Evolutionary conservation across 2,888 invertebrate species (phyloP), one percentile per base, ranked within the genome.

Genomic region (Hyppa rectilinea): DNA sequence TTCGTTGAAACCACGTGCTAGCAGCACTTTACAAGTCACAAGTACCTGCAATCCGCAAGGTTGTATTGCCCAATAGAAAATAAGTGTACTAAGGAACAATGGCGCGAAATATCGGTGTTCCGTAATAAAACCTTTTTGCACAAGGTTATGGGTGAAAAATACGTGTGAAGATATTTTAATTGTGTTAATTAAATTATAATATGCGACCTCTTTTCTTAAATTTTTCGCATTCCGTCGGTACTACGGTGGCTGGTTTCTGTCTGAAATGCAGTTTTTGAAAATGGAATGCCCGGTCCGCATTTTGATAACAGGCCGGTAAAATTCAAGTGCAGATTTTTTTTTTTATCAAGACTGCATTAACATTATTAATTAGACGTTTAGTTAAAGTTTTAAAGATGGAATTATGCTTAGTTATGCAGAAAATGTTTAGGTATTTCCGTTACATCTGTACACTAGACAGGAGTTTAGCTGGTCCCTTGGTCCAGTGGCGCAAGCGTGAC

Each of bases 61-160:
- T 62, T 73, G 62, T 20, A 47, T 81, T 81, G 67, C 77, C 38
- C 17, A 67, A 82, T 60, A 74, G 73, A 81, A 83, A 81, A 83
- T 77, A 71, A 76, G 74, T 71, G 72, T 81, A 83, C 52, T 50
- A 40, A 49, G 63, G 81, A 80, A 82, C 81, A 82, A 82, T 83
- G 71, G 81, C 60, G 69, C 59, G 66, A 66, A 72, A 78, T 78
- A 78, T 75, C 61, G 76, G 36, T n/a, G 67, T 83, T 83, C 84
- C 64, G 84, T 70, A 82, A 78, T 78, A 62, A 61, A 70, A 75
- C 63, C 63, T 73, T 78, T 81, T 75, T 70, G 80, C 72, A 49
- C 81, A 84, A 82, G 82, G 84, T 79, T 82, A 71, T 47, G 47
- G 65, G 58, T 50, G 72, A 62, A 73, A 82, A 84, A 84, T 78